These are phyloP conservation scores for Pocillopora meandrina DNA, from an alignment of 92 coral and sea anemone genomes.

Conservation along the genomic window DNA sequence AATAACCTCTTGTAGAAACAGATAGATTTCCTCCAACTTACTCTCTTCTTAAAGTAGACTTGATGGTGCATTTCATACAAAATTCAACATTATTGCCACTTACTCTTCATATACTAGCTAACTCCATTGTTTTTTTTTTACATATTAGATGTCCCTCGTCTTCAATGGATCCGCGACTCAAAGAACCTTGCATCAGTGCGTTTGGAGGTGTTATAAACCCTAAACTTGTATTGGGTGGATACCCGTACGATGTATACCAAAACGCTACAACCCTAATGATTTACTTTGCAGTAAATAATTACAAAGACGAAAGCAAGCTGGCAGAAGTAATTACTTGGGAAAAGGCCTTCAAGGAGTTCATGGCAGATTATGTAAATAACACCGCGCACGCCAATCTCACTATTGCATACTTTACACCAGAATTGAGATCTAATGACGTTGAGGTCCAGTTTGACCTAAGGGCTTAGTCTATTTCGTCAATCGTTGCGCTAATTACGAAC, in stretches of 20 bases:
- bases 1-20: too few relatives aligned
- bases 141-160: constrained; percentile 73
- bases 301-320: constrained; percentile 70
- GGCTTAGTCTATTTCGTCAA: too few relatives aligned
- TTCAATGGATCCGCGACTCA: constrained; percentile 42
- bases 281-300: constrained; percentile 74
- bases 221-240: constrained; percentile 79
- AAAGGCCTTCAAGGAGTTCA: constrained; percentile 72
- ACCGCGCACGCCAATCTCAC: neutral
- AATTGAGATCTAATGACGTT: neutral
- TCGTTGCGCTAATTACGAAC: too few relatives aligned
- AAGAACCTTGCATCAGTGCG: constrained; percentile 67
- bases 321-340: constrained; percentile 89
- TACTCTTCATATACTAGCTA: neutral
- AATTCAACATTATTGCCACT: too few relatives aligned
- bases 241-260: constrained; percentile 66
- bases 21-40: too few relatives aligned
- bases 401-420: neutral
- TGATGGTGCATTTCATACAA: too few relatives aligned
- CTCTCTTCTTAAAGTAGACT: too few relatives aligned
- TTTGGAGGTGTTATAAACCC: constrained; percentile 86
- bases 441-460: too few relatives aligned
- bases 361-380: constrained; percentile 53
- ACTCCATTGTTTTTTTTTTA: neutral
- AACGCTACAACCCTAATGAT: constrained; percentile 77